A percentile compares a stretch with the other conserved stretches of the same genome.
These are phyloP conservation scores for Allobates femoralis DNA, from an alignment of 2,797 vertebrate species.

Conservation along the genomic window DNA sequence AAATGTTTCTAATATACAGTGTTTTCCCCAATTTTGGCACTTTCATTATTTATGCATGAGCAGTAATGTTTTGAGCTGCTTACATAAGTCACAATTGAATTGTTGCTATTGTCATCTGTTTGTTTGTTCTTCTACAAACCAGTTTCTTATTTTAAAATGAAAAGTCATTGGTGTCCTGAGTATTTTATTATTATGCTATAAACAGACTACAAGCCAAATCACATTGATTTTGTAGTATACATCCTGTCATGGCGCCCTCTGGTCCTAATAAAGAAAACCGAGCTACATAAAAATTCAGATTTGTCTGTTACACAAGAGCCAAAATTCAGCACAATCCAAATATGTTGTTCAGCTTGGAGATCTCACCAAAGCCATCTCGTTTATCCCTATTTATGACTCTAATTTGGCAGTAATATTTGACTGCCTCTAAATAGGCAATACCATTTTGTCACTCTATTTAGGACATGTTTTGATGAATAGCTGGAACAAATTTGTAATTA, in stretches of 20 bases:
- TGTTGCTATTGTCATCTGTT: background rate
- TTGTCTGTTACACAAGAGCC: background rate
- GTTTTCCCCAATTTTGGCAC: too few relatives aligned
- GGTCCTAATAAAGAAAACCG: background rate
- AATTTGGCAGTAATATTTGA: slow-evolving; percentile 45
- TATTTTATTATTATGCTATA: background rate
- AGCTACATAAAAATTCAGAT: slow-evolving; percentile 11
- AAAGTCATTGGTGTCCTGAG: background rate
- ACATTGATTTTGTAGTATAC: background rate
- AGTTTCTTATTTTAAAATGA: background rate
- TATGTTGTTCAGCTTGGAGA: slow-evolving; percentile 7
- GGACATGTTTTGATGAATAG: slow-evolving; percentile 16
- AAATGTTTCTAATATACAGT: too few relatives aligned
- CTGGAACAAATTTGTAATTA: slow-evolving; percentile 21
- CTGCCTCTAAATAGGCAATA: slow-evolving; percentile 34
- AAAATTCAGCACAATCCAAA: background rate
- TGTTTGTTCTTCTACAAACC: background rate
- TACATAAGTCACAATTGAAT: background rate
- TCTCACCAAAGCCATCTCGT: background rate
- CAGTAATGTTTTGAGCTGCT: too few relatives aligned
- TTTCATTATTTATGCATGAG: too few relatives aligned
- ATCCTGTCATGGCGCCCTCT: slow-evolving; percentile 5
- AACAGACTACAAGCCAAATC: slow-evolving; percentile 1
- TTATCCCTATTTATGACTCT: slow-evolving; percentile 29
- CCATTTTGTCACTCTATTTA: slow-evolving; percentile 15